These are phyloP conservation scores for Trachelus troglodyta DNA, from an alignment of 2,888 invertebrate genomes.

Conservation along the genomic window DNA sequence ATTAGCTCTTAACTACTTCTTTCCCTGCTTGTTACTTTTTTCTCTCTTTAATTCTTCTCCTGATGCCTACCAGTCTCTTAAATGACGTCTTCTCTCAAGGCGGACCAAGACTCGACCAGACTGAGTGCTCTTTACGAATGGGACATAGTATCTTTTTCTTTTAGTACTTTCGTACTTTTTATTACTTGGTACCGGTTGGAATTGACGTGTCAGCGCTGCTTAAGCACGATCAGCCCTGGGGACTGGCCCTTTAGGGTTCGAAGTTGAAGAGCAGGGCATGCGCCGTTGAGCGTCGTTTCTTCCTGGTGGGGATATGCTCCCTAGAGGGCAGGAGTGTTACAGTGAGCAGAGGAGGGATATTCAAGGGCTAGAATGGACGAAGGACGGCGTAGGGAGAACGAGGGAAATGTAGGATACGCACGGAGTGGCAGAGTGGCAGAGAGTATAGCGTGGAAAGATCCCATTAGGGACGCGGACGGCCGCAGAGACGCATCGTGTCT, in stretches of 20 bases:
- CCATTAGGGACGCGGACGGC: constrained; percentile 60
- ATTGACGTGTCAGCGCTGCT: neutral
- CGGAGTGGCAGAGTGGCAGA: constrained; percentile 41
- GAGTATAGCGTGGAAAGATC: constrained; percentile 43
- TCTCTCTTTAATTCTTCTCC: neutral
- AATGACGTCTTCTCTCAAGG: neutral
- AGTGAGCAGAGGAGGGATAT: constrained; percentile 13
- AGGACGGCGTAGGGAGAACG: constrained; percentile 18
- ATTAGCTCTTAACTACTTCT: neutral
- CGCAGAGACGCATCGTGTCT: constrained; percentile 51
- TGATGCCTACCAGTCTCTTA: neutral
- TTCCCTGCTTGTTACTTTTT: neutral
- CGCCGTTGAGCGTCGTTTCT: neutral
- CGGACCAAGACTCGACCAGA: neutral
- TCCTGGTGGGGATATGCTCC: constrained; percentile 11
- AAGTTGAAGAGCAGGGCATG: neutral
- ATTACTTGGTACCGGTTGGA: neutral
- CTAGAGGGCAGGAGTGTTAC: neutral
- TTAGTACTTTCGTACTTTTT: neutral
- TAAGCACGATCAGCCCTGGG: neutral
- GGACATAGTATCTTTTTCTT: neutral
- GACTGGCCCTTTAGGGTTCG: neutral
- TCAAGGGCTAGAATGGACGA: constrained; percentile 13
- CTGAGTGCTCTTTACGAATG: neutral
- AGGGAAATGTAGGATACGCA: constrained; percentile 36